Evolutionary conservation across 2,113 vertebrate species (phyloP).

Genomic region (Glaucidium brasilianum): DNA sequence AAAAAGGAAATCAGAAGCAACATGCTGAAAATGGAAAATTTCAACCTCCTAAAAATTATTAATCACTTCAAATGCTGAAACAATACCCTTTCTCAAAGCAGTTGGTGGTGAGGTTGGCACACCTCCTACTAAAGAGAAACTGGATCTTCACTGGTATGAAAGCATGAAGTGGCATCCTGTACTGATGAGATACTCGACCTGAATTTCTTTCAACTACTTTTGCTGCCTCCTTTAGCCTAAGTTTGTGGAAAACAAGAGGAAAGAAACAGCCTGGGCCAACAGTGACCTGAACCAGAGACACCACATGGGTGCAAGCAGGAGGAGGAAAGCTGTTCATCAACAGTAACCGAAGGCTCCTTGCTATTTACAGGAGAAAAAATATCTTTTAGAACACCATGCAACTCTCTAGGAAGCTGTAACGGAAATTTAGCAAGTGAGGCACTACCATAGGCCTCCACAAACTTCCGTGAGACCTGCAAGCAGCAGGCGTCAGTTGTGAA

Average conservation of each 20-base stretch:
- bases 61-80: background rate
- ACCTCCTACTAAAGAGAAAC: background rate
- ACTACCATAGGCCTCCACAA: background rate
- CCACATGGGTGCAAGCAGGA: background rate
- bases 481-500: background rate
- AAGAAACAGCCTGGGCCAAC: background rate
- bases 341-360: background rate
- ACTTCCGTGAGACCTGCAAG: background rate
- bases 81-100: background rate
- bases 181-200: background rate
- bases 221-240: background rate
- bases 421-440: background rate
- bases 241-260: background rate
- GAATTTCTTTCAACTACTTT: background rate
- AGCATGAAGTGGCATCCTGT: background rate
- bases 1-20: background rate
- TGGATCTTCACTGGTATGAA: background rate
- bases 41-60: background rate
- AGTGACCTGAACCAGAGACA: background rate
- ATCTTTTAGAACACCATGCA: background rate
- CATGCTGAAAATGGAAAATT: background rate
- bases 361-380: background rate
- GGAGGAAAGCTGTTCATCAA: background rate
- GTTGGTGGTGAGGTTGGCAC: background rate
- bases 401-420: background rate